A percentile compares a stretch with the other conserved stretches of the same genome.
Evolutionary conservation across 2,888 invertebrate species (phyloP).

Genomic region (Drosophila histrio): DNA sequence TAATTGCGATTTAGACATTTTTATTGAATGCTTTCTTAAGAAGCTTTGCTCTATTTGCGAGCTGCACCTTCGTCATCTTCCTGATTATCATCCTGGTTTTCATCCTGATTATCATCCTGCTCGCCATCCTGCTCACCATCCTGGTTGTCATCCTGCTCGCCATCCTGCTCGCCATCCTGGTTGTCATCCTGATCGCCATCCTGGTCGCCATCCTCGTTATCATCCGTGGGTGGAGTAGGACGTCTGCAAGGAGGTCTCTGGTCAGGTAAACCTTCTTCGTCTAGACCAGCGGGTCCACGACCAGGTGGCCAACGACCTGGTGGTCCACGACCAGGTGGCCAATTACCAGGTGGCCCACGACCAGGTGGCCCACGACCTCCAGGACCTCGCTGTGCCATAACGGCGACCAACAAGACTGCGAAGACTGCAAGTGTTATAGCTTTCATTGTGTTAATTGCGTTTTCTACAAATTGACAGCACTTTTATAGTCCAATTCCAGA

Average conservation of each 20-base stretch:
- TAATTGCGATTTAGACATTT: neutral
- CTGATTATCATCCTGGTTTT: neutral
- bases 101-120: neutral
- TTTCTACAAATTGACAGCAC: neutral
- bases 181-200: neutral
- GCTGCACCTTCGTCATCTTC: neutral
- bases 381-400: constrained; percentile 36
- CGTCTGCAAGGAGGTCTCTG: neutral
- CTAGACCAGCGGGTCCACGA: neutral
- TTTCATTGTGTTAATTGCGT: constrained; percentile 36
- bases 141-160: neutral
- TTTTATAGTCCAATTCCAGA: constrained; percentile 38
- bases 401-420: constrained; percentile 42
- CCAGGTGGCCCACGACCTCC: constrained; percentile 10
- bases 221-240: neutral
- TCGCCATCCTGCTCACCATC: neutral
- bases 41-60: neutral
- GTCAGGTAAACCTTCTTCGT: too few species aligned
- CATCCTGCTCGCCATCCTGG: neutral
- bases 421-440: constrained; percentile 50
- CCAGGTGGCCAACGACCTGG: constrained; percentile 4
- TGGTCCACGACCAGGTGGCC: neutral
- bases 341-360: neutral
- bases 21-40: neutral
- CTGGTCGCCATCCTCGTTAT: neutral